Conservation (phyloP, 37 sponge, comb jelly and placozoan genomes). For the Aplysina aerophoba region DNA sequence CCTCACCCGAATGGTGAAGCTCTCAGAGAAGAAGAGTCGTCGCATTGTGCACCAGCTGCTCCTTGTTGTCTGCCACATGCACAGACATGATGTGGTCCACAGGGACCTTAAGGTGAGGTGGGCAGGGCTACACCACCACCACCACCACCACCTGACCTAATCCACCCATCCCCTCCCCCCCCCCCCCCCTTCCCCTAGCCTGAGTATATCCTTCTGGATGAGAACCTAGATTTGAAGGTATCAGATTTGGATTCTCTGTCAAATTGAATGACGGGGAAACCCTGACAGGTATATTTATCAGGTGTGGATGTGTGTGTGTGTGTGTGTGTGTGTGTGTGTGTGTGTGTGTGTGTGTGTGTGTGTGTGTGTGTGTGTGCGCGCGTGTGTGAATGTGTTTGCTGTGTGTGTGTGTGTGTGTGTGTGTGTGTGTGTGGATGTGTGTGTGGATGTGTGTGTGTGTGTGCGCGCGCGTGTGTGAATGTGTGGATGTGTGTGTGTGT, state of each 20-base stretch:
- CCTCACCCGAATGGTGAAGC: slow-evolving; percentile 74
- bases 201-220: slow-evolving; percentile 77
- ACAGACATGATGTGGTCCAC: slow-evolving; percentile 64
- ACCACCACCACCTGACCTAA: too few relatives aligned
- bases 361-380: too few relatives aligned
- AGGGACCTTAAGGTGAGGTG: slow-evolving; percentile 80
- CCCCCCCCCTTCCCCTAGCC: slow-evolving; percentile 45
- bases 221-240: slow-evolving; percentile 58
- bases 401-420: too few relatives aligned
- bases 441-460: too few relatives aligned
- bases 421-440: too few relatives aligned
- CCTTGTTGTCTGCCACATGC: slow-evolving; percentile 81
- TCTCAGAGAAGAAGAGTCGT: slow-evolving; percentile 86
- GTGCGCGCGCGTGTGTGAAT: too few relatives aligned
- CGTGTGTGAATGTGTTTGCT: too few relatives aligned
- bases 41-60: slow-evolving; percentile 79
- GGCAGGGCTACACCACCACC: neutral
- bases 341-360: neutral
- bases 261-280: slow-evolving; percentile 30
- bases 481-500: too few relatives aligned
- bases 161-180: neutral
- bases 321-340: neutral
- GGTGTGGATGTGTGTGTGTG: neutral
- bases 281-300: slow-evolving; percentile 45
- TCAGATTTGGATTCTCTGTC: slow-evolving; percentile 88